These are phyloP conservation scores for Holcopasites calliopsidis DNA, from an alignment of 1,140 invertebrate species.

Conservation along the genomic window DNA sequence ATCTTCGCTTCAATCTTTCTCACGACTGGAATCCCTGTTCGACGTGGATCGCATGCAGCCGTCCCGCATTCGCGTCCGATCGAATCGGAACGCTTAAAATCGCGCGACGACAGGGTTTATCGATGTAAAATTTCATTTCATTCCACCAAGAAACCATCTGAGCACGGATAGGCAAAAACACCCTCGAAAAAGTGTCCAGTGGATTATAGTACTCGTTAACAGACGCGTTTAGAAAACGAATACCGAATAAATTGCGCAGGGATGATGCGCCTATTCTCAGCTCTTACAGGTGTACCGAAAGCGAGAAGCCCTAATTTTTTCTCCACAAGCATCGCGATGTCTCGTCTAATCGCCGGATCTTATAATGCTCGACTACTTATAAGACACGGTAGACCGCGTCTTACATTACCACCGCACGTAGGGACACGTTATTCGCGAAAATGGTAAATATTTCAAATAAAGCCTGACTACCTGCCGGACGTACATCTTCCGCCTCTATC, in stretches of 20 bases:
- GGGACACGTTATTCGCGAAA: conserved; percentile 58
- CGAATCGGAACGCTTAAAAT: not conserved
- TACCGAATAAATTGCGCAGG: conserved; percentile 18
- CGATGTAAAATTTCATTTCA: too few species aligned
- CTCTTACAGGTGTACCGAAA: conserved; percentile 26
- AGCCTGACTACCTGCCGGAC: conserved; percentile 43
- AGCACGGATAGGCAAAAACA: not conserved
- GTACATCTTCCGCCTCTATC: conserved; percentile 58
- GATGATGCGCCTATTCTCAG: not conserved
- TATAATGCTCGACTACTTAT: conserved; percentile 52
- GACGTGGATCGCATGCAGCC: not conserved
- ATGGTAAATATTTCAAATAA: conserved; percentile 66
- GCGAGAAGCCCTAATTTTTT: not conserved
- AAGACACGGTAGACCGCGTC: conserved; percentile 50
- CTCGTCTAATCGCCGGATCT: conserved; percentile 47
- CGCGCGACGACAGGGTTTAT: too few species aligned
- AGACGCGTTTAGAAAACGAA: conserved; percentile 25
- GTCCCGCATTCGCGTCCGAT: not conserved
- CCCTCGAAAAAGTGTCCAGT: not conserved
- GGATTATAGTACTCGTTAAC: conserved; percentile 27
- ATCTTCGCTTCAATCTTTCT: conserved; percentile 15
- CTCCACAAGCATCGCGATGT: not conserved
- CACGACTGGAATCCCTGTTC: conserved; percentile 15
- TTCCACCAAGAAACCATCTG: too few species aligned
- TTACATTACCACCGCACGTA: conserved; percentile 55